These are phyloP conservation scores for Balaeniceps rex DNA, from an alignment of 2,113 vertebrate species.

Conservation along the genomic window DNA sequence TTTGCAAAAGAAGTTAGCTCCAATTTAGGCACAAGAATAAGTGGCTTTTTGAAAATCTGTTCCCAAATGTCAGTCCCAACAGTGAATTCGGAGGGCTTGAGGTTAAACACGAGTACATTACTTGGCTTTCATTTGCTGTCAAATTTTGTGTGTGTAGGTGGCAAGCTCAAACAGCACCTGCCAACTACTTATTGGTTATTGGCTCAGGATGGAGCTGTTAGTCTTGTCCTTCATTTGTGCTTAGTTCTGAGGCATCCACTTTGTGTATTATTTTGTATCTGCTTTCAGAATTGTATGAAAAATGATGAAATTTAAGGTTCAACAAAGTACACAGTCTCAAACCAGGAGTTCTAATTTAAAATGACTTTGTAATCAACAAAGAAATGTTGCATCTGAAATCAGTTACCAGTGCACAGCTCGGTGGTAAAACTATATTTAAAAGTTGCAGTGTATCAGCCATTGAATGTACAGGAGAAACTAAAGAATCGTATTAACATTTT, in stretches of 20 bases:
- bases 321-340: background rate
- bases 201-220: background rate
- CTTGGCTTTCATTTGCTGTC: background rate
- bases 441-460: background rate
- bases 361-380: background rate
- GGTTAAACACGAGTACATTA: background rate
- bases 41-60: background rate
- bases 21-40: background rate
- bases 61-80: constrained; percentile 12
- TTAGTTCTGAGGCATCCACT: background rate
- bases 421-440: background rate
- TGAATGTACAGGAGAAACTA: background rate
- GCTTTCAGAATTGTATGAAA: background rate
- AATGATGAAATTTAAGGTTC: background rate
- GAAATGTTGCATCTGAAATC: background rate
- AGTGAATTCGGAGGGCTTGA: background rate
- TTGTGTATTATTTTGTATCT: background rate
- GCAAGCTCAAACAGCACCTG: constrained; percentile 15
- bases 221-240: background rate
- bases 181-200: background rate
- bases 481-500: background rate
- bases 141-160: constrained; percentile 9
- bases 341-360: background rate
- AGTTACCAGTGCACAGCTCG: background rate
- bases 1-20: background rate